Percentiles rank a stretch among this genome's conserved stretches.
phyloP scores from a whole-genome alignment of 2,113 vertebrate genomes.

The Murina feae region DNA sequence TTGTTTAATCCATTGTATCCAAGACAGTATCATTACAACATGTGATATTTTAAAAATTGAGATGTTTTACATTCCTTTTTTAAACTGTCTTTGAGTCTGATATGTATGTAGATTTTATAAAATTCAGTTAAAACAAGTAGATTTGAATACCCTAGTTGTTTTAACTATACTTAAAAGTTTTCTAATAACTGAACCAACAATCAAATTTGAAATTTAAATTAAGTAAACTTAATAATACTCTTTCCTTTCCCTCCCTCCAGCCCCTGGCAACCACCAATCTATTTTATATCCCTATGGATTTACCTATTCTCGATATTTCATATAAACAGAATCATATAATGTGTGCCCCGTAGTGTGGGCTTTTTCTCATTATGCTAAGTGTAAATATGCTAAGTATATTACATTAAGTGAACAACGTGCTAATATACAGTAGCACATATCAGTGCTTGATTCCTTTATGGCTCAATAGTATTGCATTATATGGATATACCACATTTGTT shows the following conservation, averaged over 20 bases:
- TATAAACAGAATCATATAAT: neutral
- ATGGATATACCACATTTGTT: neutral
- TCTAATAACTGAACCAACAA: neutral
- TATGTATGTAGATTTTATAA: neutral
- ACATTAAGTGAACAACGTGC: neutral
- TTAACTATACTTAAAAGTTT: conserved; percentile 8
- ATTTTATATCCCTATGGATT: neutral
- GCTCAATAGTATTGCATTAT: neutral
- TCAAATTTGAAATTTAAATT: neutral
- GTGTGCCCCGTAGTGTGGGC: neutral
- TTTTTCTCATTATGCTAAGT: neutral
- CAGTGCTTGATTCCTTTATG: neutral
- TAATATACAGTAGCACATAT: neutral
- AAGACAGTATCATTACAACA: neutral
- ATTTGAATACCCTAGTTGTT: neutral
- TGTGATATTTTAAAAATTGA: neutral
- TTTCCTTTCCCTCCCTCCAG: neutral
- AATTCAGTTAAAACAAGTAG: conserved; percentile 5
- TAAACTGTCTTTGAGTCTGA: neutral
- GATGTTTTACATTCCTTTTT: neutral
- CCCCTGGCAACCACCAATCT: neutral
- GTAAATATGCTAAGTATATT: neutral
- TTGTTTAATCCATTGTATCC: neutral
- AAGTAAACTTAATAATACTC: neutral
- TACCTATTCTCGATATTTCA: neutral